Evolutionary conservation across 2,888 invertebrate species (phyloP).

Genomic region (Palloptera scutellata): DNA sequence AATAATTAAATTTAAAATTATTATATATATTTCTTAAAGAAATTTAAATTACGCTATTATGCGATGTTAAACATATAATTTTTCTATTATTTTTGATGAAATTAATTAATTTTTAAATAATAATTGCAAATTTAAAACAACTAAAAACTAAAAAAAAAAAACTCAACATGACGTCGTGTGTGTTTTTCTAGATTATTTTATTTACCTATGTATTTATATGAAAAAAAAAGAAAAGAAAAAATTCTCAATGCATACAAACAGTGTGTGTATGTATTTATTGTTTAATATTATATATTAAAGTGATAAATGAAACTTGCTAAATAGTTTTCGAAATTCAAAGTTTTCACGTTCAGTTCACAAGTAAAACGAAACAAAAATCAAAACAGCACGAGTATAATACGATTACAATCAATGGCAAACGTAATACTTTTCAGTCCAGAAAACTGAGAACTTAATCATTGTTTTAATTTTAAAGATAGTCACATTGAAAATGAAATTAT

Average conservation of each 20-base stretch:
- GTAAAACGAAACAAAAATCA: no score
- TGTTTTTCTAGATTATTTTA: conserved; percentile 14
- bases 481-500: no score
- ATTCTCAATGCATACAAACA: conserved; percentile 39
- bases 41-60: conserved; percentile 62
- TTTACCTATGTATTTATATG: conserved; percentile 3
- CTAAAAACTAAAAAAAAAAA: conserved; percentile 50
- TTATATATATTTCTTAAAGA: conserved; percentile 61
- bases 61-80: conserved; percentile 53
- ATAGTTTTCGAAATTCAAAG: no score
- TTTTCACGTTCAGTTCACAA: no score
- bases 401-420: no score
- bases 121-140: conserved; percentile 48
- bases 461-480: no score
- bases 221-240: conserved; percentile 12
- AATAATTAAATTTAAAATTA: conserved; percentile 32
- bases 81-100: conserved; percentile 50
- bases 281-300: no score
- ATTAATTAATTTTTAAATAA: conserved; percentile 44
- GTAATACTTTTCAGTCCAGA: no score
- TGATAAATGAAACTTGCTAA: no score
- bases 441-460: no score
- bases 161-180: conserved; percentile 21
- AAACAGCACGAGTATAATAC: no score
- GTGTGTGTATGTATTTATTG: no score